Percentiles rank a stretch among this genome's conserved stretches.
Evolutionary conservation across 1,140 invertebrate species (phyloP).

Genomic region (Polypedilum pembai): DNA sequence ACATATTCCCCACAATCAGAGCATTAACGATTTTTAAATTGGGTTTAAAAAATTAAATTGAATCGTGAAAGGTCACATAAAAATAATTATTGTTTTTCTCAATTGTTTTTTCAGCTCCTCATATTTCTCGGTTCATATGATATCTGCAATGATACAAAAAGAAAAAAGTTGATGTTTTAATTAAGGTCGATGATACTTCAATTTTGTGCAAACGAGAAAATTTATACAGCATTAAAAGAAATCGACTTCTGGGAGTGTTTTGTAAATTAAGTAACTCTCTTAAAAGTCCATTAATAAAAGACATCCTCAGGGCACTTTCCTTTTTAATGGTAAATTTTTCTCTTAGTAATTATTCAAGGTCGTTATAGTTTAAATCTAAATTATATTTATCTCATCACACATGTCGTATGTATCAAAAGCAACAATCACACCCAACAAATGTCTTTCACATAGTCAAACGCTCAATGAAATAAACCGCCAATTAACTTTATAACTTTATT

Average conservation of each 20-base stretch:
- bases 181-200: constrained; percentile 22
- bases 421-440: too few species aligned
- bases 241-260: background rate
- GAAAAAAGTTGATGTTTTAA: background rate
- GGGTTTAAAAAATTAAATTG: background rate
- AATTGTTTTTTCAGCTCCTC: background rate
- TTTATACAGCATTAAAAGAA: background rate
- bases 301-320: background rate
- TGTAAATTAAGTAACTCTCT: background rate
- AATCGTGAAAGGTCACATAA: background rate
- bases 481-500: constrained; percentile 20
- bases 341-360: too few species aligned
- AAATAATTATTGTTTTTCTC: background rate
- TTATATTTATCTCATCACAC: too few species aligned
- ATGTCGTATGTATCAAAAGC: too few species aligned
- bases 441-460: too few species aligned
- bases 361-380: too few species aligned
- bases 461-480: constrained; percentile 3
- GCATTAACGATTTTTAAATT: constrained; percentile 31
- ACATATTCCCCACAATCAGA: constrained; percentile 39
- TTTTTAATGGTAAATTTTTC: background rate
- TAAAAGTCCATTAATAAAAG: too few species aligned
- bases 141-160: background rate
- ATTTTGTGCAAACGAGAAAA: background rate
- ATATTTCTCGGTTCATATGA: background rate